Base-by-base conservation (phyloP, 2,888 invertebrate genomes). In the Ceriagrion tenellum region DNA sequence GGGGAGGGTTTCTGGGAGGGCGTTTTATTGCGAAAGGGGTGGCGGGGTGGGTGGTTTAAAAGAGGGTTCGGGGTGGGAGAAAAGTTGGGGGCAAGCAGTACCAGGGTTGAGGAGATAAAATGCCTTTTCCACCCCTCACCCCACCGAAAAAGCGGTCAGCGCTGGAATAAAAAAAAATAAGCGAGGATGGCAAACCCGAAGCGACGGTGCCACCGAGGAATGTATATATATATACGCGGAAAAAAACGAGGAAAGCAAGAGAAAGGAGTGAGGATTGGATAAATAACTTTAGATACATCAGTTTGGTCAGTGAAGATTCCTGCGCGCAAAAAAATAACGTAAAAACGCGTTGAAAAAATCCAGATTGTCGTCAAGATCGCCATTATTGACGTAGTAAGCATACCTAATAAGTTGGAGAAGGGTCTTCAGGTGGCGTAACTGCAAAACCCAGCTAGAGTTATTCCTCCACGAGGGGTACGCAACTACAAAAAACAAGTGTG, bases 111-210 rank as follows among this genome's bases (percentile, higher is more conserved):
- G 35, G 81, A 81, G 81, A 81, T 81, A 81, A 81, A 81, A 35
- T 81, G 30, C 81, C 26, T 81, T 81, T 81, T 35, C 59, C 59
- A 20, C 59, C 59, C 59, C 12, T 13, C 35, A 16, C 35, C 26
- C 35, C 81, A 8, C 81, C 81, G 30, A 81, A 81, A 81, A 81
- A 81, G 81, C 81, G 81, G 81, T 81, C 81, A 81, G 81, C 35
- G 81, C 59, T 59, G 81, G 81, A 16, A 81, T 30, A 81, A 81
- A 35, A 81, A 35, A 81, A n/a, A n/a, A n/a, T n/a, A 81, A 35
- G 81, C 30, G 81, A 81, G 81, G 35, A 81, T 81, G 81, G 81
- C 81, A 16, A 35, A 81, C n/a, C 30, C 35, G 81, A 16, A 81
- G 30, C 30, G 81, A 0, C 35, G 81, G 81, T 81, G 81, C 26